Evolutionary conservation across 2,888 invertebrate species (phyloP).

Genomic region (Acrobasis consociella): DNA sequence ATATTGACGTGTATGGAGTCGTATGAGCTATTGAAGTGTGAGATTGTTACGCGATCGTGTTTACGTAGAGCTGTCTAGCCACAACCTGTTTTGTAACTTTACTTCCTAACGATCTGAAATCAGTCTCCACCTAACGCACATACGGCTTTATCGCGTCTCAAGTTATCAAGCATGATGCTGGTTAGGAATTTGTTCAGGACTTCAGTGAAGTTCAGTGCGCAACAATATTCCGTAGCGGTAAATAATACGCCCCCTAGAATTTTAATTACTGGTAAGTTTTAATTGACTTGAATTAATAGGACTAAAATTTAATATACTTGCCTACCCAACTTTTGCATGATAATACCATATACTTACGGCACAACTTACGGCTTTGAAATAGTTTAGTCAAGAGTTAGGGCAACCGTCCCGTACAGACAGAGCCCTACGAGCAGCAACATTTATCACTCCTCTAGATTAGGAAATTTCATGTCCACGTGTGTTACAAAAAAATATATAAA

Average conservation of each 20-base stretch:
- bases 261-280: constrained; percentile 82
- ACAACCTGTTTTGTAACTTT: constrained; percentile 60
- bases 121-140: constrained; percentile 59
- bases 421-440: too few species aligned
- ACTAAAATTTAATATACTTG: too few species aligned
- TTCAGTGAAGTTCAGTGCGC: constrained; percentile 48
- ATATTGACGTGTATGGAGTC: not conserved
- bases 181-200: constrained; percentile 55
- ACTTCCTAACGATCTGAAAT: constrained; percentile 42
- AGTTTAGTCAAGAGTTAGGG: too few species aligned
- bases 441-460: too few species aligned
- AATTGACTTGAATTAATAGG: not conserved
- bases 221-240: constrained; percentile 54
- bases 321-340: too few species aligned
- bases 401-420: too few species aligned
- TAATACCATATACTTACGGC: too few species aligned
- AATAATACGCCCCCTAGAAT: constrained; percentile 74
- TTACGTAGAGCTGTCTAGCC: constrained; percentile 34
- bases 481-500: too few species aligned
- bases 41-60: constrained; percentile 23
- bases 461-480: too few species aligned
- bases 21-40: constrained; percentile 1
- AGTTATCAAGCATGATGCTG: constrained; percentile 47
- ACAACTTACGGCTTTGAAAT: too few species aligned
- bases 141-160: constrained; percentile 56